phyloP scores from a whole-genome alignment of 2,888 invertebrate species.

The Drosophila cognata region DNA sequence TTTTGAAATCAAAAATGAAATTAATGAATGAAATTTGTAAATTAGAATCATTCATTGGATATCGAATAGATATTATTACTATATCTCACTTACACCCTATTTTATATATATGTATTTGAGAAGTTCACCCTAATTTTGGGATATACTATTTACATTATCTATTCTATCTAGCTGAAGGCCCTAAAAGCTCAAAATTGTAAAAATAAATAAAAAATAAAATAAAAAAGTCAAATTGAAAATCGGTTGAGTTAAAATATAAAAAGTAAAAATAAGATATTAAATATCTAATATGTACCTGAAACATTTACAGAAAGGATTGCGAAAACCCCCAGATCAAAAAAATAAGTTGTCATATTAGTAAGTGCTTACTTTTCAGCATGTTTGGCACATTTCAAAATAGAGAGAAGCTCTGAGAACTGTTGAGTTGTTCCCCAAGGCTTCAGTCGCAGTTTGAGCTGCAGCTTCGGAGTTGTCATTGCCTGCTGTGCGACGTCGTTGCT shows the following conservation, averaged over 20 bases:
- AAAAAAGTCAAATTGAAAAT: no score
- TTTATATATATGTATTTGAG: neutral
- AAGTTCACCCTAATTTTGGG: neutral
- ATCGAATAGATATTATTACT: neutral
- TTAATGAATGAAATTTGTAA: neutral
- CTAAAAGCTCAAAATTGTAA: neutral
- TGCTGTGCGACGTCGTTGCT: constrained; percentile 33
- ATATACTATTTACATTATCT: neutral
- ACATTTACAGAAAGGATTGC: neutral
- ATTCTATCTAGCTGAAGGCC: neutral
- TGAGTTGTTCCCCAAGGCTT: constrained; percentile 30
- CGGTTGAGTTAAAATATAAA: neutral
- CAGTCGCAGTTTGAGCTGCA: neutral
- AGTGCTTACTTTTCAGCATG: neutral
- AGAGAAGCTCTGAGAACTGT: constrained; percentile 52
- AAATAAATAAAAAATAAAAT: neutral
- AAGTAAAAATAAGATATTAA: neutral
- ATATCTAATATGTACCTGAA: neutral
- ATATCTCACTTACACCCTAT: neutral
- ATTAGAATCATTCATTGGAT: neutral
- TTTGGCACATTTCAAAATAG: constrained; percentile 20
- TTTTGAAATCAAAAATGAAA: neutral
- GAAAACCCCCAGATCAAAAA: neutral
- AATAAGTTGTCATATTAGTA: neutral
- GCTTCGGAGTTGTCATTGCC: constrained; percentile 43